These are phyloP conservation scores for Lagopus leucura DNA, from an alignment of 2,113 vertebrate genomes.

Conservation along the genomic window DNA sequence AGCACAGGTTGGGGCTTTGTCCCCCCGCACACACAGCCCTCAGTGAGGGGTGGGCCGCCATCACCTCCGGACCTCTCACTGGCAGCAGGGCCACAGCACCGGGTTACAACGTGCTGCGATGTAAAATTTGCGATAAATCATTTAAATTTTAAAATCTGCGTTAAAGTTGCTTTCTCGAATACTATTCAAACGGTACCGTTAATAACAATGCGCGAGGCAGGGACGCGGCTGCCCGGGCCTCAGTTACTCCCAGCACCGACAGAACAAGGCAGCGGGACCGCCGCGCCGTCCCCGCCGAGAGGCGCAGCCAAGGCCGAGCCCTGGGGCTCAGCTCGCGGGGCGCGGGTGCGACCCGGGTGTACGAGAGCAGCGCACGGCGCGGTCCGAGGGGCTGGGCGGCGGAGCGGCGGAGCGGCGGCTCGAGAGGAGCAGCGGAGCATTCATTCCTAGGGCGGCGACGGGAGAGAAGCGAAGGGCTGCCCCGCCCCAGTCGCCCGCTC, in stretches of 20 bases:
- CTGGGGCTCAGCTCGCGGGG: no score
- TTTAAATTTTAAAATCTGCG: neutral
- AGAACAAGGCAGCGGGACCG: neutral
- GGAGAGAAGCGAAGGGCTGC: no score
- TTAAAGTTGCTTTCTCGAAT: neutral
- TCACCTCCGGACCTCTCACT: neutral
- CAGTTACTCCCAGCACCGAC: neutral
- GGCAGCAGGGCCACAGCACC: neutral
- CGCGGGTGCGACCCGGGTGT: no score
- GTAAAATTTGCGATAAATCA: neutral
- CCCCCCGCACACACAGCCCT: neutral
- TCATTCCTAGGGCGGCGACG: no score
- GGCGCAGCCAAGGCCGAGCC: no score
- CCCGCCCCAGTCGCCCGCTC: neutral
- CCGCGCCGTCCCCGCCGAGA: no score
- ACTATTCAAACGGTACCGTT: neutral
- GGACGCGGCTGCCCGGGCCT: neutral
- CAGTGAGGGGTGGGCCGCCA: neutral
- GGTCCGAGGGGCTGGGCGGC: no score
- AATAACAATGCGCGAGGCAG: slow-evolving; percentile 18
- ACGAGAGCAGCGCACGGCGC: no score
- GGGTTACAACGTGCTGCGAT: neutral
- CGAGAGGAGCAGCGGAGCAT: neutral
- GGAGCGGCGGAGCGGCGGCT: neutral
- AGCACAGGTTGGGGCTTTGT: neutral